Conservation (phyloP, 2,797 vertebrate species). For the Menidia menidia region DNA sequence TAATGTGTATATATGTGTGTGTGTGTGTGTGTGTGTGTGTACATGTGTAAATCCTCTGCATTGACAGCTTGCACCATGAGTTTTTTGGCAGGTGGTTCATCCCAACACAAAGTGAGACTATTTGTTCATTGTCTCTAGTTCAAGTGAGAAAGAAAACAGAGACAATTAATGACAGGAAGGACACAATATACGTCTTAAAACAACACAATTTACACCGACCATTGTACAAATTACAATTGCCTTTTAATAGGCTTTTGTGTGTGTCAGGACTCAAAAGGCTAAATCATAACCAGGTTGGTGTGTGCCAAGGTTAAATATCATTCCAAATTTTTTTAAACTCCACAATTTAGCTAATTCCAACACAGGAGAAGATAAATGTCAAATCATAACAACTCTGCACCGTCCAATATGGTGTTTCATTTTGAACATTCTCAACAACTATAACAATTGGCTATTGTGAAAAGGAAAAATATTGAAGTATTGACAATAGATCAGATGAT, state of each 20-base stretch:
- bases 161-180: slow-evolving; percentile 13
- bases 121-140: background rate
- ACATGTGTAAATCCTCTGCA: no score
- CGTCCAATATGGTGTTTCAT: slow-evolving; percentile 47
- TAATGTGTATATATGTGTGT: slow-evolving; percentile 19
- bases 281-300: slow-evolving; percentile 2
- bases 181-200: slow-evolving; percentile 32
- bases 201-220: slow-evolving; percentile 24
- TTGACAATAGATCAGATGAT: slow-evolving; percentile 59
- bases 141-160: slow-evolving; percentile 4
- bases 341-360: slow-evolving; percentile 16
- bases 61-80: no score
- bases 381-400: slow-evolving; percentile 47
- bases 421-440: slow-evolving; percentile 30
- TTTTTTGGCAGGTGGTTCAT: slow-evolving; percentile 61
- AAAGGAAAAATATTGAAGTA: slow-evolving; percentile 41
- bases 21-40: slow-evolving; percentile 35
- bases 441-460: slow-evolving; percentile 32
- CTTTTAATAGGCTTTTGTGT: slow-evolving; percentile 12
- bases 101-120: slow-evolving; percentile 40
- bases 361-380: slow-evolving; percentile 37
- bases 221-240: slow-evolving; percentile 40
- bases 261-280: background rate
- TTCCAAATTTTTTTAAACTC: slow-evolving; percentile 27
- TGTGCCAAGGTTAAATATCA: background rate